These are phyloP conservation scores for Lampris incognitus DNA, from an alignment of 2,113 vertebrate genomes.

Conservation along the genomic window DNA sequence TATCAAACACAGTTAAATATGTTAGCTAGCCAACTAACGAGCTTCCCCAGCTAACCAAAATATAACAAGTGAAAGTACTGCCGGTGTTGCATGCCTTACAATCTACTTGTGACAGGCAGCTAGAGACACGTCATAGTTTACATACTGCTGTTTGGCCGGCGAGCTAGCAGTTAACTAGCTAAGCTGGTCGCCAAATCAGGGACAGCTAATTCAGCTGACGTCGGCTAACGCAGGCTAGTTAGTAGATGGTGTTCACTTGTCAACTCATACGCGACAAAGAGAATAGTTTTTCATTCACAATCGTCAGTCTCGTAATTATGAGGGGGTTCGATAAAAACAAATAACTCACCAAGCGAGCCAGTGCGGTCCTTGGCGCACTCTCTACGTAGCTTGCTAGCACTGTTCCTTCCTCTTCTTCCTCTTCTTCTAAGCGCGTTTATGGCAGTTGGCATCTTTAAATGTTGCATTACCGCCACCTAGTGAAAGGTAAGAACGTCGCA, in stretches of 20 bases:
- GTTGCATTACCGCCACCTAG: too few relatives aligned
- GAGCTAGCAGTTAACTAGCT: neutral
- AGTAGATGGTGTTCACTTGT: neutral
- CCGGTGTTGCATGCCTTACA: too few relatives aligned
- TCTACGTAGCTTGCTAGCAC: too few relatives aligned
- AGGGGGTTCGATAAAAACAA: conserved; percentile 5
- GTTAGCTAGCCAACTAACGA: neutral
- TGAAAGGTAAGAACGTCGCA: too few relatives aligned
- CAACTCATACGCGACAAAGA: neutral
- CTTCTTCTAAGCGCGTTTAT: too few relatives aligned
- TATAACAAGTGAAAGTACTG: too few relatives aligned
- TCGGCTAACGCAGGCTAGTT: conserved; percentile 47
- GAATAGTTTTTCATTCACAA: neutral
- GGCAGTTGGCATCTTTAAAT: too few relatives aligned
- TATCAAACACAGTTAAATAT: too few relatives aligned
- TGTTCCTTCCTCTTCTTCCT: too few relatives aligned
- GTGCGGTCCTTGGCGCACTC: conserved; percentile 5
- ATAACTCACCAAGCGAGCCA: conserved; percentile 59
- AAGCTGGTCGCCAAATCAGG: too few relatives aligned
- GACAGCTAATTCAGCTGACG: conserved; percentile 45
- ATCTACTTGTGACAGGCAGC: too few relatives aligned
- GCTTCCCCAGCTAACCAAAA: neutral
- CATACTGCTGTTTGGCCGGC: conserved; percentile 24
- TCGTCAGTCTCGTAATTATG: neutral
- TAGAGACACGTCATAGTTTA: too few relatives aligned